Conservation (phyloP, 2,888 invertebrate genomes). For the Hydropsyche betteni region DNA sequence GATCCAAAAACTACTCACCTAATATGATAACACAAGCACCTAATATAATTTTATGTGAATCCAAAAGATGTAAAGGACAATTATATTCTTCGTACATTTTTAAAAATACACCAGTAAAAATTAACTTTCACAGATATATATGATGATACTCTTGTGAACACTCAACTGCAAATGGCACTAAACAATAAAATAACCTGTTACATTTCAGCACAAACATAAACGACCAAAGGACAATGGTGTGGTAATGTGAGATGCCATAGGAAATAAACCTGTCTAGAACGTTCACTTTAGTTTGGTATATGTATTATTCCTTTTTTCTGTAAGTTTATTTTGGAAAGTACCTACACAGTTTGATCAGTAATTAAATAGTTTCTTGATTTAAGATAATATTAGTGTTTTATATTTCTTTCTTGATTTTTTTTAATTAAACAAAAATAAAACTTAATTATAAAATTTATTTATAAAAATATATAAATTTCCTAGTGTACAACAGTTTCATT, state of each 20-base stretch:
- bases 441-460: background rate
- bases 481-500: slow-evolving; percentile 5
- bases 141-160: slow-evolving; percentile 4
- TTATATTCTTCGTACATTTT: slow-evolving; percentile 57
- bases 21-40: slow-evolving; percentile 66
- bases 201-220: slow-evolving; percentile 11
- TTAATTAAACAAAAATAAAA: too few species aligned
- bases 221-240: background rate
- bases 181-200: slow-evolving; percentile 16
- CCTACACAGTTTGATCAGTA: too few species aligned
- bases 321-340: too few species aligned
- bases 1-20: slow-evolving; percentile 58
- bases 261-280: background rate
- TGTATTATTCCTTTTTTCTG: background rate
- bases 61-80: slow-evolving; percentile 67
- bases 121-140: background rate
- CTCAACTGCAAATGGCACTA: slow-evolving; percentile 16
- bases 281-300: background rate
- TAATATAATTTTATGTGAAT: slow-evolving; percentile 65
- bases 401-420: background rate
- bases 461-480: slow-evolving; percentile 28
- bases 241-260: slow-evolving; percentile 10
- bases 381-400: too few species aligned
- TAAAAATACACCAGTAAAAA: background rate
- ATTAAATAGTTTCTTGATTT: too few species aligned